These are phyloP conservation scores for Papio anubis DNA, from an alignment of 2,113 vertebrate species.

Conservation along the genomic window DNA sequence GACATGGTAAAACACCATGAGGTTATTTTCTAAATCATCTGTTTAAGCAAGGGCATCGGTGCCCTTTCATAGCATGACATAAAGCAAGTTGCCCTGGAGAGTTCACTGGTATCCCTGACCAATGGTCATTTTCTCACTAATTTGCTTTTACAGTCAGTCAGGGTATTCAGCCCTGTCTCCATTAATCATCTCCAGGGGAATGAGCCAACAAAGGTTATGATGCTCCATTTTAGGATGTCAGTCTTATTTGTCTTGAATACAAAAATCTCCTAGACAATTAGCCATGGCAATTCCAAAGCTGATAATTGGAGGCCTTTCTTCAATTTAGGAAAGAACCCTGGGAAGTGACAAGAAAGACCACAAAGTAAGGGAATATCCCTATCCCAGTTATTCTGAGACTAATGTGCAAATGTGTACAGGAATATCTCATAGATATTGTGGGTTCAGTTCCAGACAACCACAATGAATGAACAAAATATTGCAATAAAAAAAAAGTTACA, in stretches of 20 bases:
- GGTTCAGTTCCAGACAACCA: neutral
- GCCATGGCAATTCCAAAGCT: conserved; percentile 20
- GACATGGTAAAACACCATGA: neutral
- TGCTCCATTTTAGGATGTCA: conserved; percentile 41
- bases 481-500: neutral
- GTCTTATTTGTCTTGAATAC: conserved; percentile 42
- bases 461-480: neutral
- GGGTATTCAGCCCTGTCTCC: conserved; percentile 43
- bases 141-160: conserved; percentile 44
- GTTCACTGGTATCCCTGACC: neutral
- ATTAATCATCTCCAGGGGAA: conserved; percentile 56
- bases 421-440: neutral
- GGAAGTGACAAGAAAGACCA: conserved; percentile 18
- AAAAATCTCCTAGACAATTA: conserved; percentile 51
- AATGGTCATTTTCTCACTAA: neutral
- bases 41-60: neutral
- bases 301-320: conserved; percentile 6
- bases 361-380: neutral
- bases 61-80: neutral
- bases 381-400: neutral
- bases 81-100: conserved; percentile 3
- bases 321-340: conserved; percentile 9
- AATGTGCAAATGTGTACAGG: neutral
- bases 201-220: conserved; percentile 41
- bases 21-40: neutral